A percentile compares a stretch with the other conserved stretches of the same genome.
Conservation (phyloP, 2,888 invertebrate species). For the Empis stercorea region DNA sequence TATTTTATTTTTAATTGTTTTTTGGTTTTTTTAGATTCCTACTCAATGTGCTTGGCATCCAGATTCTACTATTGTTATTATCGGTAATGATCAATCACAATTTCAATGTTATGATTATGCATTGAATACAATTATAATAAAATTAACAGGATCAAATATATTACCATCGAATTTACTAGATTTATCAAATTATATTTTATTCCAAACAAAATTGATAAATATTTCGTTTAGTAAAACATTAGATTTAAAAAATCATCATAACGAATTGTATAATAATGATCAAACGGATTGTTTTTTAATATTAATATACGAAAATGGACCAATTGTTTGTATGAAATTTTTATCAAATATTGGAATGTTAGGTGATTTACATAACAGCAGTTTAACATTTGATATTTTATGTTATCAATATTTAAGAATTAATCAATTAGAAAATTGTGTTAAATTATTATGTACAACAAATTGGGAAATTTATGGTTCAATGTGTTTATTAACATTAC, state of each 20-base stretch:
- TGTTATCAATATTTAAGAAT: conserved; percentile 50
- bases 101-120: conserved; percentile 65
- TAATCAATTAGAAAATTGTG: conserved; percentile 53
- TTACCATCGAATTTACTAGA: conserved; percentile 49
- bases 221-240: conserved; percentile 47
- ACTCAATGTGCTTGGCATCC: conserved; percentile 59
- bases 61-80: conserved; percentile 51
- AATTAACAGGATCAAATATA: conserved; percentile 52
- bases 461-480: conserved; percentile 71
- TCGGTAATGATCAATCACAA: conserved; percentile 58
- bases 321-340: conserved; percentile 42
- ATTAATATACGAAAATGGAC: conserved; percentile 49
- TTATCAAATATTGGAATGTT: conserved; percentile 39
- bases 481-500: conserved; percentile 59
- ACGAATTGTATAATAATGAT: conserved; percentile 32
- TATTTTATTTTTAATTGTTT: neutral
- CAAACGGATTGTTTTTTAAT: conserved; percentile 43
- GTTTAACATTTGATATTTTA: conserved; percentile 46
- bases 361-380: conserved; percentile 36
- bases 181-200: conserved; percentile 40
- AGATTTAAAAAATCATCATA: conserved; percentile 30
- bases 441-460: conserved; percentile 49
- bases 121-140: conserved; percentile 50
- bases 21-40: conserved; percentile 40
- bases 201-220: conserved; percentile 42